These are phyloP conservation scores for Odocoileus hemionus DNA, from an alignment of 2,113 vertebrate genomes.

Conservation along the genomic window DNA sequence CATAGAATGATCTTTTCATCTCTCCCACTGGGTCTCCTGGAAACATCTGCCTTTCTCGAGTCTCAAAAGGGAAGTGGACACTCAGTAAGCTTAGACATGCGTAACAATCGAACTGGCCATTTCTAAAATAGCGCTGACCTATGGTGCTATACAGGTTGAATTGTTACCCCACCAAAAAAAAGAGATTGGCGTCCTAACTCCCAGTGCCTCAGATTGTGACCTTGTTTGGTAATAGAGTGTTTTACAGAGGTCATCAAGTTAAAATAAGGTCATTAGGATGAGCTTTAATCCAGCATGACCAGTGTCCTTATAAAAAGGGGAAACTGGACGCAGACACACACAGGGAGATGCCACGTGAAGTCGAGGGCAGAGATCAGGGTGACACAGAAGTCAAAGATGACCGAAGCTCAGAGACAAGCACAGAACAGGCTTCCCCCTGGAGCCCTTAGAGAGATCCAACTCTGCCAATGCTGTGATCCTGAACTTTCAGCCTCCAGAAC, in stretches of 20 bases:
- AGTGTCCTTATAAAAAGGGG: neutral
- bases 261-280: neutral
- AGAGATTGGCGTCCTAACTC: neutral
- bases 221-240: neutral
- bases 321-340: neutral
- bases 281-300: neutral
- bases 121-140: neutral
- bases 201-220: neutral
- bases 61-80: neutral
- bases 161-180: neutral
- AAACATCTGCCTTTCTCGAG: neutral
- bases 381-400: neutral
- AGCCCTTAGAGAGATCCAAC: neutral
- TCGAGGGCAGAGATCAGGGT: neutral
- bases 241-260: neutral
- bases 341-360: accelerated
- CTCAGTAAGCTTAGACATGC: neutral
- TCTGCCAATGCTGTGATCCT: neutral
- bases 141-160: neutral
- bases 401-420: neutral
- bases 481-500: neutral
- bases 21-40: neutral
- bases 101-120: neutral
- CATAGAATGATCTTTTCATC: neutral
- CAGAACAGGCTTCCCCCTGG: neutral